Base-by-base conservation (phyloP, 2,888 invertebrate species). In the Archips crataeganus region DNA sequence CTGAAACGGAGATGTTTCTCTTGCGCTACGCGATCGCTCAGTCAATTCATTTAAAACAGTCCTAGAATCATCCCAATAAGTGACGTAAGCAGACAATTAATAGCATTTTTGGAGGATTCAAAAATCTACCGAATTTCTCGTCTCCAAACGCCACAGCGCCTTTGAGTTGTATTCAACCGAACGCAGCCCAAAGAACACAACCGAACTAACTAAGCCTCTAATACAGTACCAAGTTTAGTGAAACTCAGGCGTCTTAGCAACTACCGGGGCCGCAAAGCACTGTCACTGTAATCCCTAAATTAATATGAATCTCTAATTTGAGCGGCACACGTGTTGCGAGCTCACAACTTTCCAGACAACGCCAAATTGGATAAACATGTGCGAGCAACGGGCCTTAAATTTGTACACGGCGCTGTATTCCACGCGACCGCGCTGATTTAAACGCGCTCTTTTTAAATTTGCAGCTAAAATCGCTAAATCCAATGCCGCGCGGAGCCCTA, bases 271-370 rank as follows among this genome's bases (percentile, higher is more conserved):
- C 83, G 80, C 86, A 86, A 83, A 85, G 84, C 83, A 85, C 84
- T 89, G 89, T 88, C 88, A 87, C 85, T 87, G 85, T 86, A 87
- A 87, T 87, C 87, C 87, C 86, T 88, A 92, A 93, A 93, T 94
- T 93, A 94, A 93, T 93, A 94, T 93, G 92, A 93, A 94, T 94
- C 92, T 91, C 91, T 93, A 93, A 94, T 94, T 93, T 92, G 89
- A 86, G 88, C 90, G 87, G 86, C 90, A 90, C 94, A 94, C 91
- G 91, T 93, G 93, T 90, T 93, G 90, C 93, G 85, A 90, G 86
- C 92, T 92, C 90, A 80, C 92, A 94, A 94, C 94, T 94, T 94
- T 91, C 92, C 94, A 94, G 94, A 94, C 94, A 88, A 84, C 91
- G 90, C 90, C 90, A 93, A 94, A 93, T 94, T 93, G 92, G 92